phyloP scores from a whole-genome alignment of 2,113 vertebrate genomes.

The Otocyon megalotis region DNA sequence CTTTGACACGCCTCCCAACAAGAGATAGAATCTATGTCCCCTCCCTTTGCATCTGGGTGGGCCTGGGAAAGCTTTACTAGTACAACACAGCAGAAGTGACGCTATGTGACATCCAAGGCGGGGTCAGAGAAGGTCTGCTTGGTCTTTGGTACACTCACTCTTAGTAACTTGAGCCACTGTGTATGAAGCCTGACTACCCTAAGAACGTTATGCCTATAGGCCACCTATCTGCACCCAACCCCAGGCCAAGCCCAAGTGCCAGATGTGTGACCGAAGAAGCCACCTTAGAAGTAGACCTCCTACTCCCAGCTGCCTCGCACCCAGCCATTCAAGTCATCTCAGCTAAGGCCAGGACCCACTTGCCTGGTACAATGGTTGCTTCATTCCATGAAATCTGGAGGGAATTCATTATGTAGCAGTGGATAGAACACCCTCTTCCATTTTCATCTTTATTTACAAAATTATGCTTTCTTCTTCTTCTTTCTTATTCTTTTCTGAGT shows the following conservation, averaged over 20 bases:
- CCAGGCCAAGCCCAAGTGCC: neutral
- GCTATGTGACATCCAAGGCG: neutral
- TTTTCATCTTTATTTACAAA: constrained; percentile 44
- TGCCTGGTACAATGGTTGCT: neutral
- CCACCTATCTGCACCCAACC: neutral
- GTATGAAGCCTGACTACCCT: neutral
- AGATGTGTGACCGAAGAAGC: neutral
- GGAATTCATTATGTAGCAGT: neutral
- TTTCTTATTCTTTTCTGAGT: constrained; percentile 25
- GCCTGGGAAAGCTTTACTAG: neutral
- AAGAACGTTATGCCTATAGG: neutral
- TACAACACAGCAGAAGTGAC: neutral
- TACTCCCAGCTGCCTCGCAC: neutral
- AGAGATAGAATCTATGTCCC: neutral
- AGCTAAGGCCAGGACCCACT: neutral
- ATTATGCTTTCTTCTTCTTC: constrained; percentile 21
- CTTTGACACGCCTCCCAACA: neutral
- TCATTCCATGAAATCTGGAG: neutral
- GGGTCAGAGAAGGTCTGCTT: neutral
- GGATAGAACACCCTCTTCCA: neutral
- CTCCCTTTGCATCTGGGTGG: neutral
- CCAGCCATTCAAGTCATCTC: too few species aligned
- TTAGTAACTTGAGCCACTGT: neutral
- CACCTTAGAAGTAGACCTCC: neutral
- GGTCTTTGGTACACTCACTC: neutral